Conservation (phyloP, 2,797 vertebrate species). For the Pangasius sanitwongsei region DNA sequence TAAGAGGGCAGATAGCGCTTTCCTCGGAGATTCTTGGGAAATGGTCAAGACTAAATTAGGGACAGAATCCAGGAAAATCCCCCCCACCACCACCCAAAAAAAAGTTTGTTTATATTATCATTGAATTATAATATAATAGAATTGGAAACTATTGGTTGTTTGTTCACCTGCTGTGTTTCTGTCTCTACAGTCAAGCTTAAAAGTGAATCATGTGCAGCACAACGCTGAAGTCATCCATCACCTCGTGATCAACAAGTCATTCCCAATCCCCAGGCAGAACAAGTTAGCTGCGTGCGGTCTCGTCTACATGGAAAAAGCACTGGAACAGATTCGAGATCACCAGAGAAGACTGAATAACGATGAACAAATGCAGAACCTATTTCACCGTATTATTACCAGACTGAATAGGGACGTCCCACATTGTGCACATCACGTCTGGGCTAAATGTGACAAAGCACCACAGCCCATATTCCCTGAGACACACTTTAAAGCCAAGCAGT, state of each 20-base stretch:
- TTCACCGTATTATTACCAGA: rapidly evolving
- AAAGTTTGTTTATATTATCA: neutral
- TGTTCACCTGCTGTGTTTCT: neutral
- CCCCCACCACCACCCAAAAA: too few species aligned
- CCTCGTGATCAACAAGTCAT: neutral
- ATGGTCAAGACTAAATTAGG: neutral
- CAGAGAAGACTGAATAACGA: rapidly evolving
- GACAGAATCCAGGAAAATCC: neutral
- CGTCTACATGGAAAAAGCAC: slow-evolving; percentile 58
- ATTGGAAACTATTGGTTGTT: neutral
- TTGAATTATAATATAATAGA: neutral
- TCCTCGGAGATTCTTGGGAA: neutral
- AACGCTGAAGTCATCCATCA: rapidly evolving
- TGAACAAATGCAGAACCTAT: rapidly evolving
- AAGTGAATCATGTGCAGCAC: neutral
- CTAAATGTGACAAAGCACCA: neutral
- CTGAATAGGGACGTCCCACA: rapidly evolving
- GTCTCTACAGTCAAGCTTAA: neutral
- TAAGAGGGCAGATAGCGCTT: neutral
- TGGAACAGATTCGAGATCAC: slow-evolving; percentile 44
- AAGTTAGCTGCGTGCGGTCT: slow-evolving; percentile 61
- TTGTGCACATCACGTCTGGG: rapidly evolving
- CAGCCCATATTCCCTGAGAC: neutral
- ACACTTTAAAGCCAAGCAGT: slow-evolving; percentile 60
- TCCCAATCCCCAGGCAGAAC: neutral